Evolutionary conservation across 2,888 invertebrate genomes (phyloP), one percentile per base, ranked within the genome.

Genomic region (Athrips mouffetella): DNA sequence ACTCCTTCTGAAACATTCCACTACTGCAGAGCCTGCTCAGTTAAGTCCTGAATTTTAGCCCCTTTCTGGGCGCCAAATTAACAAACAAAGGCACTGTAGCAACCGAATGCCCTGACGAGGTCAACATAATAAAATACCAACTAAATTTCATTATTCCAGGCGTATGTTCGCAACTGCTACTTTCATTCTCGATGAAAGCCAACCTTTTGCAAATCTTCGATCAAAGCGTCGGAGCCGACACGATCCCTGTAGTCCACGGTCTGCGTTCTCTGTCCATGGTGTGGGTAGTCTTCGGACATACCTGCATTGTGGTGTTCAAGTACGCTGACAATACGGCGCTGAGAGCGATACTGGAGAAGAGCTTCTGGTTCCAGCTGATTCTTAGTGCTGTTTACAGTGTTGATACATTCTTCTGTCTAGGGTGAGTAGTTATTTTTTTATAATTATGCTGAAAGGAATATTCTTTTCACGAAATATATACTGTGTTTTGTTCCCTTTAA

Each of bases 251-350:
- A 37, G 91, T 94, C 50, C 94, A 94, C 59, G 93, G 93, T 0
- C 76, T 94, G 8, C 80, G 93, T 37, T 90, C 91, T 8, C 80
- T 92, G 51, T 92, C 92, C 61, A 92, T 93, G 90, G 90, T 91
- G 25, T 93, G 93, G 93, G 92, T 93, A 49, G 92, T 93, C 54
- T 87, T 93, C 53, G 93, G 93, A 0, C 93, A 94, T 70, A 93
- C 93, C 0, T 94, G 93, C 69, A 94, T 95, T 62, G 91, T 94
- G 2, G 92, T 93, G 2, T 95, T 95, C 75, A 95, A 95, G 88
- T 95, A 94, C 70, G 93, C 94, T 37, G 96, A 95, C 75, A 96
- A 96, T 77, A 94, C 94, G 72, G 93, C 93, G 46, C 85, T 93
- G 65, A 83, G 87, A 52, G 87, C 88, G 0, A 89, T 94, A 51